These are phyloP conservation scores for Tragelaphus imberbis DNA, from an alignment of 2,113 vertebrate species.

Conservation along the genomic window DNA sequence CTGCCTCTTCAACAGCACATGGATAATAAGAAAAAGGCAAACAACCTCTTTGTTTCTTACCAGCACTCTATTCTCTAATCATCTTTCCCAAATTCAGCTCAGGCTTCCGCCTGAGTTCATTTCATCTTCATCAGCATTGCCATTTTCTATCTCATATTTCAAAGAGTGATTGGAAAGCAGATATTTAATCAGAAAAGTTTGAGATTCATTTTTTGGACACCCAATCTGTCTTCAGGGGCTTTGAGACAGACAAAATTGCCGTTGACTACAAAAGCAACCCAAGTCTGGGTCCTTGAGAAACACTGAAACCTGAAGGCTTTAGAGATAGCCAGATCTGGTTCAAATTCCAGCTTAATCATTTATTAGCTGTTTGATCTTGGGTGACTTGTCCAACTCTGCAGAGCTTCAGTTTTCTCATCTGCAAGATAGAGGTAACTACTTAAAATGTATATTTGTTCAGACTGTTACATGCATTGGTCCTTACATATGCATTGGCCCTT, in stretches of 20 bases:
- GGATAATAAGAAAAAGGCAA: slow-evolving; percentile 66
- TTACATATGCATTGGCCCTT: background rate
- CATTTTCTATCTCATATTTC: slow-evolving; percentile 67
- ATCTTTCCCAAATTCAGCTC: slow-evolving; percentile 75
- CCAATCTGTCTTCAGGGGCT: slow-evolving; percentile 62
- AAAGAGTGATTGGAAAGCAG: slow-evolving; percentile 63
- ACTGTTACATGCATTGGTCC: background rate
- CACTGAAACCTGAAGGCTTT: rapidly evolving
- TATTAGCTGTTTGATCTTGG: background rate
- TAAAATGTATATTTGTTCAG: background rate
- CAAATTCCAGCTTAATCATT: background rate
- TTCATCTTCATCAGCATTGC: slow-evolving; percentile 73
- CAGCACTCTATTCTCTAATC: slow-evolving; percentile 64
- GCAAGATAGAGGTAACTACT: background rate
- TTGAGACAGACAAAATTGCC: slow-evolving; percentile 49
- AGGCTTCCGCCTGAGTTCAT: slow-evolving; percentile 65
- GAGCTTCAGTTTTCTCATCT: background rate
- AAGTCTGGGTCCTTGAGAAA: slow-evolving; percentile 57
- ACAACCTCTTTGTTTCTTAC: slow-evolving; percentile 44
- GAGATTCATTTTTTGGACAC: slow-evolving; percentile 45
- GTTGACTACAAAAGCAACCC: slow-evolving; percentile 38
- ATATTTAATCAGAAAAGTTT: slow-evolving; percentile 74
- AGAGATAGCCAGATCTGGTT: background rate
- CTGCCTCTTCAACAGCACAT: background rate
- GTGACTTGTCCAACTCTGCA: background rate